Percentiles rank a stretch among this genome's conserved stretches.
These are phyloP conservation scores for Sminthurinus aureus DNA, from an alignment of 2,888 invertebrate genomes.

Conservation along the genomic window DNA sequence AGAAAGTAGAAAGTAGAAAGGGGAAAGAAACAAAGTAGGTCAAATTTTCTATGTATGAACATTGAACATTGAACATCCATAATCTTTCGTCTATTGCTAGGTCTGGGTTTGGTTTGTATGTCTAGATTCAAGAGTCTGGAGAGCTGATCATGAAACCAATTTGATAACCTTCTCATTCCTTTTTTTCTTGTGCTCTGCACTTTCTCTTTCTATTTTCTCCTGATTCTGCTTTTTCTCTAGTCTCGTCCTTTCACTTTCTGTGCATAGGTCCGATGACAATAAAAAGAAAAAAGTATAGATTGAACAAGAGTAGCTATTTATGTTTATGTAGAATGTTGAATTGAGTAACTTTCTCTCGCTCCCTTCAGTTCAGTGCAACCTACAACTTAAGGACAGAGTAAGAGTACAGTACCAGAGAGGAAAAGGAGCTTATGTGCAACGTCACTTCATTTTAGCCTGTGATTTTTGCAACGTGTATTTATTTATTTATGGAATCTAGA, in stretches of 20 bases:
- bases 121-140: too few relatives aligned
- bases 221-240: neutral
- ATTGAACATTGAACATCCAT: neutral
- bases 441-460: too few relatives aligned
- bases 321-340: too few relatives aligned
- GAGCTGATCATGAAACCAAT: constrained; percentile 11
- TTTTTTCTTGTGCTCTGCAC: neutral
- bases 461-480: too few relatives aligned
- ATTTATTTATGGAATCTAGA: too few relatives aligned
- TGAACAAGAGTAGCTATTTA: too few relatives aligned
- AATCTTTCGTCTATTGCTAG: neutral
- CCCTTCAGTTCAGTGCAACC: too few relatives aligned
- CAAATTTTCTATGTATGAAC: neutral
- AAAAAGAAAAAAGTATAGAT: neutral
- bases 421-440: too few relatives aligned
- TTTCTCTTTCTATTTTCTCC: neutral
- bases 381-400: too few relatives aligned
- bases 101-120: neutral
- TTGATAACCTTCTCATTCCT: constrained; percentile 4
- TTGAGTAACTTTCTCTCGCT: too few relatives aligned
- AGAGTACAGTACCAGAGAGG: too few relatives aligned
- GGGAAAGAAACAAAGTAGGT: neutral
- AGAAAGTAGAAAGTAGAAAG: neutral
- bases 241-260: neutral
- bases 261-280: neutral